Conservation (phyloP, 2,113 vertebrate species). For the Solenodon paradoxus region DNA sequence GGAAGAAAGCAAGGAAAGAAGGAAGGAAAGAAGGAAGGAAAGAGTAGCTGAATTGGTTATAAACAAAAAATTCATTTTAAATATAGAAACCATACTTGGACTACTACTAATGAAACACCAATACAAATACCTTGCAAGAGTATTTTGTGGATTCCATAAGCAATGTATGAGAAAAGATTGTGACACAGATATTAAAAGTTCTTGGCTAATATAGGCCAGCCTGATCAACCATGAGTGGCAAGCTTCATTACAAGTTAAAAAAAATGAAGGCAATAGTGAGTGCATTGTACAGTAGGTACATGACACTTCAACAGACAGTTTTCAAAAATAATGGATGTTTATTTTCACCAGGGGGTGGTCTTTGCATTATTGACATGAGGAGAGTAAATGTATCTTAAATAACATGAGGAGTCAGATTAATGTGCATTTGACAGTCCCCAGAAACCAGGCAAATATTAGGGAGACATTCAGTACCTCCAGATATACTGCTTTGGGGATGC, state of each 20-base stretch:
- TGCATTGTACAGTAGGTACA: too few relatives aligned
- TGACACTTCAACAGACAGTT: neutral
- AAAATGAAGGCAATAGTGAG: neutral
- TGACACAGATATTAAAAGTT: neutral
- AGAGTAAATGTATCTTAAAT: neutral
- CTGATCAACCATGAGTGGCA: accelerated
- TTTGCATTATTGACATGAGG: neutral
- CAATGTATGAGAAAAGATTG: neutral
- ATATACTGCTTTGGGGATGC: neutral
- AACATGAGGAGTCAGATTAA: neutral
- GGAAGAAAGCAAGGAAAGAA: too few relatives aligned
- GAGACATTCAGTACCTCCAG: neutral
- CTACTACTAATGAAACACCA: neutral
- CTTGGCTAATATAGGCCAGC: neutral
- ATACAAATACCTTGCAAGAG: neutral
- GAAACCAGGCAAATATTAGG: neutral
- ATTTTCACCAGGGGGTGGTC: neutral
- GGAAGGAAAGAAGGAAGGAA: too few relatives aligned
- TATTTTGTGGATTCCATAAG: neutral
- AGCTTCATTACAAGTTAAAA: neutral
- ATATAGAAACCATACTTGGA: neutral
- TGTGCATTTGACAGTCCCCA: neutral
- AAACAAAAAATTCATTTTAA: too few relatives aligned
- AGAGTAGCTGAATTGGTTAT: too few relatives aligned
- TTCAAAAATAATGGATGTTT: neutral